phyloP scores from a whole-genome alignment of 2,888 invertebrate species.

The Pegoplata infirma region DNA sequence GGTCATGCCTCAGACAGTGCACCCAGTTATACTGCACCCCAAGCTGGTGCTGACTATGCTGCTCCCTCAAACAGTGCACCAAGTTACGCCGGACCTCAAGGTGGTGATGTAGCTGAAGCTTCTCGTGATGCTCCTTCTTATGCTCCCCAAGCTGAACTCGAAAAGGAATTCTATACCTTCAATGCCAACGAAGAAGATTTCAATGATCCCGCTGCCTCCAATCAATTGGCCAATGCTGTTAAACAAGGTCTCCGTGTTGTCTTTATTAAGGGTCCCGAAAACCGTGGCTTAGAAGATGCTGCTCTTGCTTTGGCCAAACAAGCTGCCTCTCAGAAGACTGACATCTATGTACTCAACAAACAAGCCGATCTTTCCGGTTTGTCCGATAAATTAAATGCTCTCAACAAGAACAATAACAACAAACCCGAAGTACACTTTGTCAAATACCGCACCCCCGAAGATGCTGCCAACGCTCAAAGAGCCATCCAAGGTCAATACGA shows the following conservation, averaged over 20 bases:
- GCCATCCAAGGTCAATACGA: slow-evolving; percentile 74
- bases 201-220: slow-evolving; percentile 65
- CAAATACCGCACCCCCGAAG: slow-evolving; percentile 73
- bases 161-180: slow-evolving; percentile 72
- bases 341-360: slow-evolving; percentile 71
- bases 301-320: slow-evolving; percentile 70
- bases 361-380: slow-evolving; percentile 69
- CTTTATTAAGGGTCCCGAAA: slow-evolving; percentile 75
- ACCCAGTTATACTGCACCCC: slow-evolving; percentile 34
- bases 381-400: slow-evolving; percentile 67
- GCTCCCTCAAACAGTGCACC: slow-evolving; percentile 29
- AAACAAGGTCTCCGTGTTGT: slow-evolving; percentile 72
- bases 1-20: slow-evolving; percentile 61
- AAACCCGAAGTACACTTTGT: slow-evolving; percentile 74
- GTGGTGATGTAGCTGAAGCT: slow-evolving; percentile 12
- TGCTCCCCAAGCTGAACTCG: slow-evolving; percentile 64
- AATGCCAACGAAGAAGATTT: slow-evolving; percentile 72
- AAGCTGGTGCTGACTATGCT: slow-evolving; percentile 44
- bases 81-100: neutral
- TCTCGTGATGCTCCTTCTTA: slow-evolving; percentile 54
- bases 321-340: slow-evolving; percentile 70
- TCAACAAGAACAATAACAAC: slow-evolving; percentile 66
- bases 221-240: slow-evolving; percentile 63
- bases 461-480: slow-evolving; percentile 72
- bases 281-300: slow-evolving; percentile 68